Evolutionary conservation across 2,113 vertebrate species (phyloP).

Genomic region (Labeo catla): DNA sequence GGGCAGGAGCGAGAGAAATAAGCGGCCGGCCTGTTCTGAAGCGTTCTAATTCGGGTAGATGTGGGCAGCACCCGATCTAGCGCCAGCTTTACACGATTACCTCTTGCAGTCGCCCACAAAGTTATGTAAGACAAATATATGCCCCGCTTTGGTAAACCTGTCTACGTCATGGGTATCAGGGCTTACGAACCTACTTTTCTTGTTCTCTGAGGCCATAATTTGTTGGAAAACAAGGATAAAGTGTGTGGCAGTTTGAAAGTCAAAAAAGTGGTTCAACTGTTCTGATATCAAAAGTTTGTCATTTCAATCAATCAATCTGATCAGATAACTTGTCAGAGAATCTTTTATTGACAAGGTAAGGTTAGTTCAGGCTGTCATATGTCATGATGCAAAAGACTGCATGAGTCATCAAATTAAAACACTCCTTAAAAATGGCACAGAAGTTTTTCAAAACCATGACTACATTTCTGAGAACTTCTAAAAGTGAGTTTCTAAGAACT

Average conservation of each 20-base stretch:
- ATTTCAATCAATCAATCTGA: not conserved
- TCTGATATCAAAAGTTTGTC: not conserved
- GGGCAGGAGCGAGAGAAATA: conserved; percentile 8
- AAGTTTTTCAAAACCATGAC: not conserved
- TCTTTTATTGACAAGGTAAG: not conserved
- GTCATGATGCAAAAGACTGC: not conserved
- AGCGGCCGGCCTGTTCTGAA: conserved; percentile 19
- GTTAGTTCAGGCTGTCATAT: not conserved
- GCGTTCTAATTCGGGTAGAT: conserved; percentile 48
- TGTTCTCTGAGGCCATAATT: not conserved
- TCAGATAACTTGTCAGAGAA: not conserved
- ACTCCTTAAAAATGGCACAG: not conserved
- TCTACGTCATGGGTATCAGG: not conserved
- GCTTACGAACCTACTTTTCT: not conserved
- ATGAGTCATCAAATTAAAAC: not conserved
- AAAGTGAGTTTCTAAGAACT: not conserved
- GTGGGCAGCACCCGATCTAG: conserved; percentile 6
- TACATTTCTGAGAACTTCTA: not conserved
- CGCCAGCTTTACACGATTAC: conserved; percentile 4
- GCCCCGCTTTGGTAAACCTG: not conserved
- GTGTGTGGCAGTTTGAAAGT: not conserved
- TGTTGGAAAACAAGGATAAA: not conserved
- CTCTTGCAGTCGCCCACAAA: conserved; percentile 19
- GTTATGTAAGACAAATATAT: conserved; percentile 26
- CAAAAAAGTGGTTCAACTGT: not conserved